A percentile compares a stretch with the other conserved stretches of the same genome.
These are phyloP conservation scores for Mongoloraphidia duomilia DNA, from an alignment of 2,888 invertebrate genomes.

Conservation along the genomic window DNA sequence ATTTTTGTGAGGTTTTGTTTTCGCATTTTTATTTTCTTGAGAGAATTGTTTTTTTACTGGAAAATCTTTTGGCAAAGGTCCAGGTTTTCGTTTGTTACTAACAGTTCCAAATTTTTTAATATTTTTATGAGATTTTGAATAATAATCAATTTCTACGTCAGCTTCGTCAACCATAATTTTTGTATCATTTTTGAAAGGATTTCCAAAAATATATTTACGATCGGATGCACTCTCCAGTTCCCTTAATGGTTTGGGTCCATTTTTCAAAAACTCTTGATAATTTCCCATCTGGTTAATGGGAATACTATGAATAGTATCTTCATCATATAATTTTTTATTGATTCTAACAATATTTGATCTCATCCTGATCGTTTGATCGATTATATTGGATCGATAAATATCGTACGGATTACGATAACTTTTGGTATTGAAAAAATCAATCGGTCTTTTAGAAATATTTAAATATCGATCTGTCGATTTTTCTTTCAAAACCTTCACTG, in stretches of 20 bases:
- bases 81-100: conserved; percentile 56
- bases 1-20: too few relatives aligned
- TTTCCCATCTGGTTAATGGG: conserved; percentile 99
- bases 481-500: too few relatives aligned
- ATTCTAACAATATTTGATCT: conserved; percentile 82
- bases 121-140: background rate
- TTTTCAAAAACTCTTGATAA: conserved; percentile 95
- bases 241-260: conserved; percentile 78
- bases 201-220: conserved; percentile 97
- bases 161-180: conserved; percentile 76
- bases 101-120: background rate
- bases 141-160: conserved; percentile 48
- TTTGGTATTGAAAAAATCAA: conserved; percentile 31
- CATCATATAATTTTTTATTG: conserved; percentile 62
- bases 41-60: conserved; percentile 14
- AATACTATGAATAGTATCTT: conserved; percentile 87
- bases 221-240: conserved; percentile 93
- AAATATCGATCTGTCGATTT: too few relatives aligned
- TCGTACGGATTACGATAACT: conserved; percentile 91
- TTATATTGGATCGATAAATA: conserved; percentile 72
- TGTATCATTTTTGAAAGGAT: conserved; percentile 99
- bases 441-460: too few relatives aligned
- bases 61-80: conserved; percentile 58
- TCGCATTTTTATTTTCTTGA: too few relatives aligned
- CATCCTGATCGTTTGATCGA: conserved; percentile 91